These are phyloP conservation scores for Muscicapa striata DNA, from an alignment of 2,797 vertebrate genomes.

Conservation along the genomic window DNA sequence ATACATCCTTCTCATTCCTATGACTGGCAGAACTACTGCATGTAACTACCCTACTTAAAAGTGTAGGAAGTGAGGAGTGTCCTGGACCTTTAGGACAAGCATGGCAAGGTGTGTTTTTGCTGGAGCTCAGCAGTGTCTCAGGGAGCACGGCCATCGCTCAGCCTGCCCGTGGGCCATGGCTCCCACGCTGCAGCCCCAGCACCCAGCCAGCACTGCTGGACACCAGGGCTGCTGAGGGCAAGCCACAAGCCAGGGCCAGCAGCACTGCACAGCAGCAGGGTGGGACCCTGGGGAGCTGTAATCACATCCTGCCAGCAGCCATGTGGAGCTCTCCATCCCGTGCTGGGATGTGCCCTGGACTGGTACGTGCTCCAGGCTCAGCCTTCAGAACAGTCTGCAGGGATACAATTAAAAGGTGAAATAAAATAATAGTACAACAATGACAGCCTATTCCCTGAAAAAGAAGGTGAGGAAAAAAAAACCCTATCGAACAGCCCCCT, in stretches of 20 bases:
- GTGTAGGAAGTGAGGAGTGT: neutral
- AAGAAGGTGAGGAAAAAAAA: neutral
- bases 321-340: fast-evolving
- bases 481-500: neutral
- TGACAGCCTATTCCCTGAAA: neutral
- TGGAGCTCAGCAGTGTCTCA: neutral
- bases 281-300: neutral
- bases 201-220: fast-evolving
- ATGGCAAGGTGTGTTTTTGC: neutral
- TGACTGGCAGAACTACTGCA: neutral
- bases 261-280: neutral
- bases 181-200: neutral
- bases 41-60: neutral
- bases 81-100: fast-evolving
- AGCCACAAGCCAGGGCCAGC: neutral
- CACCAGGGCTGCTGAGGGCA: neutral
- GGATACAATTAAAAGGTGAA: neutral
- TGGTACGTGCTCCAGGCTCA: neutral
- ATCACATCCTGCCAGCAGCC: neutral
- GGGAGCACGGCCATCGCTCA: fast-evolving
- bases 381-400: neutral
- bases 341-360: neutral
- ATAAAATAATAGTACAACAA: neutral
- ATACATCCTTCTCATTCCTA: neutral
- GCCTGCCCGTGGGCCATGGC: fast-evolving